Base-by-base conservation (phyloP, 2,797 vertebrate genomes). In the Eurystomus glaucurus region DNA sequence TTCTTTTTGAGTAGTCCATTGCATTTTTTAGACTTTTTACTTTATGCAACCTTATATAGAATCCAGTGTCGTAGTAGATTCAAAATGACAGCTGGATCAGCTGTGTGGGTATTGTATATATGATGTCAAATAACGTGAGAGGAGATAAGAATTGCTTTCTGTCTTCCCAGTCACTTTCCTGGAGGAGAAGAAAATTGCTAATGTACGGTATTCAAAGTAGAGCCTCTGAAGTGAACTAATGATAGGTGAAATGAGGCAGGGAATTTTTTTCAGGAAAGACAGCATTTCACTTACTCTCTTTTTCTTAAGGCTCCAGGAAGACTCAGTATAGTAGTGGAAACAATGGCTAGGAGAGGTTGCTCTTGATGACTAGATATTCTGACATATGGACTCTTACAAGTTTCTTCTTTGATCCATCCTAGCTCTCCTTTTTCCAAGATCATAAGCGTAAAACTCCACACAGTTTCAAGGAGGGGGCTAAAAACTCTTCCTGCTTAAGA, bases 301-400 rank as follows among this genome's bases (percentile, higher is more conserved):
- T 29, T 87, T 21, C 28, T 79, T 45, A 39, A 31, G 25, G 22
- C 6, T 82, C 33, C 26, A 61, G 23, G 26, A 88, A 70, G 22
- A 74, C 10, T 33, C 43, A 54, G 10, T 64, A 21, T 15, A 39
- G 69, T 75, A 88, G 45, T 22, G 93, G 54, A 54, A 94, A 21
- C 0, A 1, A 43, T 19, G 13, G 15, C 35, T 70, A 22, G 43
- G 39, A 62, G 22, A 87, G 11, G 12, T 62, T 55, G n/a, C 50
- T 82, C 29, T 82, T 13, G 41, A 45, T 66, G 45, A 91, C 13
- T 26, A 46, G 11, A 10, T 51, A 31, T 35, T 20, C 64, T 88
- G 68, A n/a, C 26, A 12, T n/a, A 28, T 0, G 1, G 26, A 45
- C 11, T 87, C 19, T 39, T 71, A 50, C 3, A 65, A 25, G 13